Evolutionary conservation across 2,888 invertebrate species (phyloP).

Genomic region (Amphipyra tragopoginis): DNA sequence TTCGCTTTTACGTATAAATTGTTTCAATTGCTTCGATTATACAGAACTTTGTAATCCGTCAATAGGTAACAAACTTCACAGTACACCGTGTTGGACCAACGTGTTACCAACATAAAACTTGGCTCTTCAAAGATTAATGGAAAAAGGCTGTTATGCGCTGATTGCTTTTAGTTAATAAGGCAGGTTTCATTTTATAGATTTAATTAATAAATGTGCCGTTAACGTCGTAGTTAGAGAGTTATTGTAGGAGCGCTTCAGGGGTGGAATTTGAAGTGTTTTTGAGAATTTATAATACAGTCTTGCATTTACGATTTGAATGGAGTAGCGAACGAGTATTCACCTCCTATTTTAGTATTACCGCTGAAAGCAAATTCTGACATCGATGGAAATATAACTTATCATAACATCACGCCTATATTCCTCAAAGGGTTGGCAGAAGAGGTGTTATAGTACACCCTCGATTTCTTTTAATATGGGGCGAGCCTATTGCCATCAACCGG

Average conservation of each 20-base stretch:
- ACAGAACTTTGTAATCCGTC: constrained; percentile 8
- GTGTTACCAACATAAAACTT: constrained; percentile 28
- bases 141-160: constrained; percentile 30
- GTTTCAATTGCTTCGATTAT: too few species aligned
- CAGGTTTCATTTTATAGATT: constrained; percentile 30
- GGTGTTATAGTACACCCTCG: too few species aligned
- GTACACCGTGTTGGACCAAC: neutral
- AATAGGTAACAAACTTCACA: constrained; percentile 4
- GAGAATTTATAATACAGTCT: constrained; percentile 14
- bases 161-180: constrained; percentile 39
- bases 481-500: too few species aligned
- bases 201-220: constrained; percentile 50
- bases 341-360: neutral
- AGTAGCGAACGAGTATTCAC: neutral
- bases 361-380: neutral
- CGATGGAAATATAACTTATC: too few species aligned
- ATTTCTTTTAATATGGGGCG: too few species aligned
- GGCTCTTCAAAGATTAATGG: constrained; percentile 29
- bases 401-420: too few species aligned
- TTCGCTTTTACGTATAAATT: too few species aligned
- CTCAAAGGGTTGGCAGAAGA: too few species aligned
- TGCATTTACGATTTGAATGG: constrained; percentile 3
- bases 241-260: constrained; percentile 9
- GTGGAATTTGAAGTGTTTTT: constrained; percentile 12
- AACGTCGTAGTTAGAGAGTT: constrained; percentile 23